phyloP scores from a whole-genome alignment of 1,140 invertebrate genomes.

The Doryteuthis pealeii region DNA sequence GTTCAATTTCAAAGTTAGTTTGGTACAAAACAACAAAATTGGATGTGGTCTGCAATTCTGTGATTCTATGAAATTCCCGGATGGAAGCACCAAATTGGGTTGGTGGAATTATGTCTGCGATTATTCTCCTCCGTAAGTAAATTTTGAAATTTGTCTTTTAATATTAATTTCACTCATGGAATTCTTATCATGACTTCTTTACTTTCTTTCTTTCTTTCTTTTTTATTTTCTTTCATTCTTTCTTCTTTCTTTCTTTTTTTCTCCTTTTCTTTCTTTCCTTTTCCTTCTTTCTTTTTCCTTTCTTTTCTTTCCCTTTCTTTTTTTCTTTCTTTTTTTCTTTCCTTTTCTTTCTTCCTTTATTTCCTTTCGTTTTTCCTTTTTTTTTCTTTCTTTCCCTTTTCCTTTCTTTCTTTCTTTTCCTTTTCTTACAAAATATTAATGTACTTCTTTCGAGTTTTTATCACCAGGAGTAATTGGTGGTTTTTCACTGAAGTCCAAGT shows the following conservation, averaged over 20 bases:
- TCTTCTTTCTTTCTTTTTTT: too few relatives aligned
- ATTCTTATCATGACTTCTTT: too few relatives aligned
- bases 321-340: background rate
- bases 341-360: background rate
- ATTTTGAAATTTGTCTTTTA: background rate
- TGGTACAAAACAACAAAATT: slow-evolving; percentile 3
- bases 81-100: background rate
- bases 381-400: background rate
- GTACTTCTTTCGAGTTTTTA: too few relatives aligned
- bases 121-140: slow-evolving; percentile 3
- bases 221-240: too few relatives aligned
- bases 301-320: too few relatives aligned
- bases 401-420: too few relatives aligned
- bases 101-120: slow-evolving; percentile 9
- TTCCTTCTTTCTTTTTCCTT: too few relatives aligned
- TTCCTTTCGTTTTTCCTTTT: background rate
- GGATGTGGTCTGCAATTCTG: slow-evolving; percentile 8
- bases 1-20: background rate
- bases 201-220: too few relatives aligned
- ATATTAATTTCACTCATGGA: background rate
- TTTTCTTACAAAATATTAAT: too few relatives aligned
- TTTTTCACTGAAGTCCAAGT: too few relatives aligned
- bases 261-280: too few relatives aligned
- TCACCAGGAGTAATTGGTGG: too few relatives aligned
- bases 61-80: background rate